A percentile compares a stretch with the other conserved stretches of the same genome.
phyloP scores from a whole-genome alignment of 2,797 vertebrate species.

The Coluber constrictor region DNA sequence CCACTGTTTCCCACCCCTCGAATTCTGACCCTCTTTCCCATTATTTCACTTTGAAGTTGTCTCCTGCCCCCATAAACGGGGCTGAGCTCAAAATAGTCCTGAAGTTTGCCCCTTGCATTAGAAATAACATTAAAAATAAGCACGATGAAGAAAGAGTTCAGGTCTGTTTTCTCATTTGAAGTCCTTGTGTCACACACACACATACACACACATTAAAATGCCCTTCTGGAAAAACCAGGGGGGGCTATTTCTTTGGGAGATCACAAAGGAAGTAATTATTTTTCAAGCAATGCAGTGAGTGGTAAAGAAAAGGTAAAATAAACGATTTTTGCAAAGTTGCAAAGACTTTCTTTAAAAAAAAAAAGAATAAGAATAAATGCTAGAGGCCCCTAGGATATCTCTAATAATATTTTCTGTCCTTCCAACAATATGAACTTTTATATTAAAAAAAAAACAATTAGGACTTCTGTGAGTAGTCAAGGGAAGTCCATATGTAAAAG shows the following conservation, averaged over 20 bases:
- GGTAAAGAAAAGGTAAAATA: conserved; percentile 23
- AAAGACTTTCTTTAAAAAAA: background rate
- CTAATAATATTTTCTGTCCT: background rate
- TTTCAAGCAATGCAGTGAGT: conserved; percentile 54
- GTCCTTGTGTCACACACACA: background rate
- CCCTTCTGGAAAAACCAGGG: background rate
- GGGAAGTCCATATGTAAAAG: background rate
- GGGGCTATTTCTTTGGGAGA: conserved; percentile 55
- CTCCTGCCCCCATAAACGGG: background rate
- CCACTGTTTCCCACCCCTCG: background rate
- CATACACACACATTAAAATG: background rate
- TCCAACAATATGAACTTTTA: background rate
- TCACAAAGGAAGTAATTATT: conserved; percentile 49
- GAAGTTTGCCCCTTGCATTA: background rate
- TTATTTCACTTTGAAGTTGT: background rate
- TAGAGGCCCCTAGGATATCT: background rate
- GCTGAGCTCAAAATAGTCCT: background rate
- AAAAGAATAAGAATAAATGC: background rate
- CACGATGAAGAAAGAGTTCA: background rate
- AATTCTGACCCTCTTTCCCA: background rate
- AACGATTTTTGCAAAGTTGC: background rate
- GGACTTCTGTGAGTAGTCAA: background rate
- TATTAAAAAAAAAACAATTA: background rate
- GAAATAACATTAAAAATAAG: background rate
- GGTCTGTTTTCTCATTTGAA: background rate